Conservation (phyloP, 2,113 vertebrate genomes). For the Mustelus asterias region DNA sequence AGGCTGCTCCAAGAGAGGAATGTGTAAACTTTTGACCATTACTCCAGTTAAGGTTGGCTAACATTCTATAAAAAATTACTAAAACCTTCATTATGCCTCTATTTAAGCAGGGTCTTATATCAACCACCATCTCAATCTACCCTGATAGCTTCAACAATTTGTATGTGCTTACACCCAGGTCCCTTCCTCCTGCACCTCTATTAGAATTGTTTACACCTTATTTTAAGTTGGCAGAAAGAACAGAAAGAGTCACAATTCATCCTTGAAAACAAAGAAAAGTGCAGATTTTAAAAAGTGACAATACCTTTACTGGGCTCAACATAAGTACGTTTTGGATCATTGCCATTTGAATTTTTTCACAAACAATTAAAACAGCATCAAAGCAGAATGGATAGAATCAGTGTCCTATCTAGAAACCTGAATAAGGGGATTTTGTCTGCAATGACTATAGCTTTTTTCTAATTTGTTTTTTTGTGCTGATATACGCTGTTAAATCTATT, state of each 20-base stretch:
- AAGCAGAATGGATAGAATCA: conserved; percentile 28
- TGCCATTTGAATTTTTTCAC: neutral
- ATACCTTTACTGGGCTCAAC: neutral
- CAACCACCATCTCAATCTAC: neutral
- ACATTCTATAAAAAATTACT: neutral
- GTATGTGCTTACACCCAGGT: too few relatives aligned
- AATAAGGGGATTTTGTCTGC: conserved; percentile 3
- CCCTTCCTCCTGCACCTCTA: too few relatives aligned
- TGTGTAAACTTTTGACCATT: too few relatives aligned
- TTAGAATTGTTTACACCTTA: too few relatives aligned
- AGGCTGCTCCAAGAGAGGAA: too few relatives aligned
- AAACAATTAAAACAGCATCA: neutral
- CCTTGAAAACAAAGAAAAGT: neutral
- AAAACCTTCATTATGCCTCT: neutral
- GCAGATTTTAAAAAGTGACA: neutral
- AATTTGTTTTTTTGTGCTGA: conserved; percentile 17
- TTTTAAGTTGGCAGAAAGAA: neutral
- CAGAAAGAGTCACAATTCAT: neutral
- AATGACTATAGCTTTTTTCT: neutral
- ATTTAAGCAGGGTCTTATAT: neutral
- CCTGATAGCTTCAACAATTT: neutral
- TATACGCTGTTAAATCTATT: neutral
- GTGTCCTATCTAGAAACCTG: neutral
- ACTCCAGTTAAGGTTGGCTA: neutral
- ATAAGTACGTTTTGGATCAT: neutral